Base-by-base conservation (phyloP, 2,797 vertebrate species). In the Natrix natrix region DNA sequence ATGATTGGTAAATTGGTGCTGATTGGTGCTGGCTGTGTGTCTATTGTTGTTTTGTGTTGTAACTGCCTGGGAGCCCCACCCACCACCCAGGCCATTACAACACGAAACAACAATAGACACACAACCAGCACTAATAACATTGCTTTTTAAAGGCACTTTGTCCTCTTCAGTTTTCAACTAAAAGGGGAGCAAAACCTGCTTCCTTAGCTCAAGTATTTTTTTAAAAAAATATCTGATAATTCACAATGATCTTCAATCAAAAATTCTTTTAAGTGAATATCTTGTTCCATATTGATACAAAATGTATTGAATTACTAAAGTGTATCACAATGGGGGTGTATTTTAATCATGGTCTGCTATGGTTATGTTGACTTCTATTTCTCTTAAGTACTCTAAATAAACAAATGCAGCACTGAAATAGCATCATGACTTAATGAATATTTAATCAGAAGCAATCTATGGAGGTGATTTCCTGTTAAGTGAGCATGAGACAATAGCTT, bases 241-340 rank as follows among this genome's bases (percentile, higher is more conserved):
- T 54, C 28, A 54, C 87, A 55, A 26, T 32, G 43, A 28, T 20
- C 28, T 93, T 52, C 52, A 87, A 32, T 32, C 55, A 57, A 90
- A 93, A 54, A 26, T 26, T 52, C 11, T 26, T 48, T 87, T 87
- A 91, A 93, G 74, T 88, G n/a, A 91, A 22, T 59, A 43, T 88
- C 48, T 88, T 83, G 43, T 61, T 91, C 8, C 86, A 83, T 69
- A 43, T 43, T 88, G 90, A 88, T 90, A 88, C 86, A 87, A 88
- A 91, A 88, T 91, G 90, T 52, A 32, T 61, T 91, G 43, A 88
- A 55, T 91, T 87, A 26, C 43, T 28, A 63, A 61, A 57, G 61
- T 26, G 8, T 55, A 32, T 55, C 22, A 56, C 56, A 22, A 52
- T 8, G 0, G 13, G 56, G 54, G 32, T n/a, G 28, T 52, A 17